Percentiles rank a stretch among this genome's conserved stretches.
Evolutionary conservation across 2,888 invertebrate species (phyloP).

Genomic region (Flexamia atlantica): DNA sequence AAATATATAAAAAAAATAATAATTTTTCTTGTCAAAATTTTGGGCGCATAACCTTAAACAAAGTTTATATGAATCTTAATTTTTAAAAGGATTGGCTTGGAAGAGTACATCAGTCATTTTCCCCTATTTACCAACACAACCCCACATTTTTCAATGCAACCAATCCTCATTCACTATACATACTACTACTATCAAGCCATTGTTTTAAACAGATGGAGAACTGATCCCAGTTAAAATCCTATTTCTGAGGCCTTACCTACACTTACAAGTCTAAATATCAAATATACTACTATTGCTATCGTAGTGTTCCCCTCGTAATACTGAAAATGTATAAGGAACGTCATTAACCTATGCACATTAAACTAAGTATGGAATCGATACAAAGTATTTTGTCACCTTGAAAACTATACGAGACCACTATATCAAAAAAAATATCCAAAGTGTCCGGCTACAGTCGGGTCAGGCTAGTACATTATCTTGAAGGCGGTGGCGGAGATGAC

Average conservation of each 20-base stretch:
- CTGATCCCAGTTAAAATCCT: not conserved
- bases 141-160: too few species aligned
- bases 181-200: too few species aligned
- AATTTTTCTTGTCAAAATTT: too few species aligned
- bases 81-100: too few species aligned
- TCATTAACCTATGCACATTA: not conserved
- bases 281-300: not conserved
- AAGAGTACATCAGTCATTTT: too few species aligned
- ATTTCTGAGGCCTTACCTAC: not conserved
- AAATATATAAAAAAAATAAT: too few species aligned
- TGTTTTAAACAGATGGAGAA: not conserved
- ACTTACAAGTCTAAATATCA: not conserved
- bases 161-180: too few species aligned
- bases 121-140: too few species aligned
- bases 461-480: conserved; percentile 44
- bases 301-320: conserved; percentile 14
- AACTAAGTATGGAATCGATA: not conserved
- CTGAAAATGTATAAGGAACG: conserved; percentile 30
- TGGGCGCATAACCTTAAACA: too few species aligned
- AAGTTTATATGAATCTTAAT: too few species aligned
- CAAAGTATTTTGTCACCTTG: not conserved
- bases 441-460: not conserved
- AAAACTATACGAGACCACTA: not conserved
- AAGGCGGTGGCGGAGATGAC: conserved; percentile 36
- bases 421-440: not conserved